phyloP scores from a whole-genome alignment of 1,140 invertebrate species.

The Subanguina moxae region DNA sequence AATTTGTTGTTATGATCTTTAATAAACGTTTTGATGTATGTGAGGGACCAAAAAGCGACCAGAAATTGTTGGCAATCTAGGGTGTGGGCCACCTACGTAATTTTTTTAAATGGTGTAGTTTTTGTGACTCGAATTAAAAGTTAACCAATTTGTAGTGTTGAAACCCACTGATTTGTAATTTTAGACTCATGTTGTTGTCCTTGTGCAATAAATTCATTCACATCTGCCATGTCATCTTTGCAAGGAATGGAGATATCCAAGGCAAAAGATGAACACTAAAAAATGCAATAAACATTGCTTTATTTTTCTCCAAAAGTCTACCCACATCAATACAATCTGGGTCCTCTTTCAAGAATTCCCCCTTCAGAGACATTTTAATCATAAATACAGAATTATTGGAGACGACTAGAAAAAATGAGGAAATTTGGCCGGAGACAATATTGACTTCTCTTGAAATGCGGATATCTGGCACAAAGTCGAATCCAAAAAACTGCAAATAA shows the following conservation, averaged over 20 bases:
- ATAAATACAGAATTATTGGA: conserved; percentile 23
- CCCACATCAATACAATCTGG: conserved; percentile 2
- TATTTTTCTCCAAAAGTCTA: conserved; percentile 15
- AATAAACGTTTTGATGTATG: too few species aligned
- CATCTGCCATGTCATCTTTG: not conserved
- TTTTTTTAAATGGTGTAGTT: too few species aligned
- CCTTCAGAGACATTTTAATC: conserved; percentile 22
- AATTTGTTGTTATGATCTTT: too few species aligned
- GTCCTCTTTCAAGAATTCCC: not conserved
- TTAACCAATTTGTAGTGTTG: too few species aligned
- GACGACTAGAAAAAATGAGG: conserved; percentile 33
- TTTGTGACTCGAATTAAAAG: too few species aligned
- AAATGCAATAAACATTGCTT: conserved; percentile 11
- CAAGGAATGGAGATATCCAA: not conserved
- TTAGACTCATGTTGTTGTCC: too few species aligned
- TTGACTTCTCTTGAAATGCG: conserved; percentile 34
- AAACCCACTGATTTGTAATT: too few species aligned
- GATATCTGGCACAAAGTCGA: conserved; percentile 30
- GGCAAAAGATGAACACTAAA: conserved; percentile 2
- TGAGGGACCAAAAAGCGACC: too few species aligned
- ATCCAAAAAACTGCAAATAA: conserved; percentile 25
- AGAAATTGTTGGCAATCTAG: too few species aligned
- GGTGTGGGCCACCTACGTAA: too few species aligned
- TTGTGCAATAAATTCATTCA: not conserved
- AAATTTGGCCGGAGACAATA: conserved; percentile 26